phyloP scores from a whole-genome alignment of 2,113 vertebrate genomes.

The Atherinomorus stipes region DNA sequence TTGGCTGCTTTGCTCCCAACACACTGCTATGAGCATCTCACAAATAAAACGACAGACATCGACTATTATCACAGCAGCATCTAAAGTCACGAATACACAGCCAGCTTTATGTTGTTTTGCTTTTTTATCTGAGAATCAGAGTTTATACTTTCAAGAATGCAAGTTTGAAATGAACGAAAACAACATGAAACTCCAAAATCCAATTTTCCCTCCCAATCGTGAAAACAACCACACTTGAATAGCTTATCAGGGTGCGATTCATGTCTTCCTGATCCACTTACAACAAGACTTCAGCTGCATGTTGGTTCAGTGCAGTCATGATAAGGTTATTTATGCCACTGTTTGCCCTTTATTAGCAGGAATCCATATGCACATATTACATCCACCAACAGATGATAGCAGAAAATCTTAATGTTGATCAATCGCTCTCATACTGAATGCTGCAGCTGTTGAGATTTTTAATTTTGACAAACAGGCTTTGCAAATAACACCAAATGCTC shows the following conservation, averaged over 20 bases:
- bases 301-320: constrained; percentile 14
- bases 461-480: constrained; percentile 53
- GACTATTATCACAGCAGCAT: constrained; percentile 55
- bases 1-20: constrained; percentile 40
- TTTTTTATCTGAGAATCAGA: not conserved
- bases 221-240: constrained; percentile 26
- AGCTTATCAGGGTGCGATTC: constrained; percentile 30
- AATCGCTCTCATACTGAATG: constrained; percentile 37
- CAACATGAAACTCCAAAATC: not conserved
- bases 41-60: constrained; percentile 50
- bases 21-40: constrained; percentile 68
- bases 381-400: constrained; percentile 33
- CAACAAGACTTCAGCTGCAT: constrained; percentile 27
- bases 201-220: not conserved
- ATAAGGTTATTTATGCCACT: constrained; percentile 4
- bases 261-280: not conserved
- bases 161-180: constrained; percentile 28
- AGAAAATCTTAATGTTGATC: constrained; percentile 40
- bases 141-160: constrained; percentile 9
- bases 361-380: constrained; percentile 45
- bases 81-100: constrained; percentile 39
- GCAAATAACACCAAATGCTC: constrained; percentile 54
- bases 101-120: not conserved
- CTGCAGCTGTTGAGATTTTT: constrained; percentile 61
- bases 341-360: constrained; percentile 19